These are phyloP conservation scores for Hypsibius dujardini DNA, from an alignment of 1,140 invertebrate genomes.

Conservation along the genomic window DNA sequence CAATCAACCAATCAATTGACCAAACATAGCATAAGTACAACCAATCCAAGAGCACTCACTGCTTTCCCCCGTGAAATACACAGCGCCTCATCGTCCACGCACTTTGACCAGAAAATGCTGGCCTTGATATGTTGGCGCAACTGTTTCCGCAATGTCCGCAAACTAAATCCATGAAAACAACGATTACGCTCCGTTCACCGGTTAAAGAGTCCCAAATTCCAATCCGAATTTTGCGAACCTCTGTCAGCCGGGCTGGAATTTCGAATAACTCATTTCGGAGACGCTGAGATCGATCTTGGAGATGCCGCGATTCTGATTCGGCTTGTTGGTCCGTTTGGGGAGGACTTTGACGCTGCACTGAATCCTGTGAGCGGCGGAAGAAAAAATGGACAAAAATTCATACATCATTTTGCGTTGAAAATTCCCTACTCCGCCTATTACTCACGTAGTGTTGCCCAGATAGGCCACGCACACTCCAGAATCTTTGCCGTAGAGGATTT, in stretches of 20 bases:
- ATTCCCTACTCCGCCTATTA: background rate
- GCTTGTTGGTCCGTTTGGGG: background rate
- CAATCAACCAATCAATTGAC: too few species aligned
- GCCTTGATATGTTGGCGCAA: constrained; percentile 13
- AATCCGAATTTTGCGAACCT: background rate
- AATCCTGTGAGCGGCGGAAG: too few species aligned
- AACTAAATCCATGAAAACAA: background rate
- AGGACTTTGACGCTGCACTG: background rate
- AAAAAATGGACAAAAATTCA: too few species aligned
- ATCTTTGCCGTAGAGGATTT: background rate
- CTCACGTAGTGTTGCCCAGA: constrained; percentile 13
- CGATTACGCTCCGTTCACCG: too few species aligned
- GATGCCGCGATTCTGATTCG: background rate
- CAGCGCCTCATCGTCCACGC: constrained; percentile 1
- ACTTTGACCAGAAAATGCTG: constrained; percentile 12
- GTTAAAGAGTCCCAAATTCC: too few species aligned
- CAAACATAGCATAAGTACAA: background rate
- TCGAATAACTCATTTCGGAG: background rate
- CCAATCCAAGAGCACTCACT: background rate
- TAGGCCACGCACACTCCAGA: constrained; percentile 1
- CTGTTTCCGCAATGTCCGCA: background rate
- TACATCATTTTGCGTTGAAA: too few species aligned
- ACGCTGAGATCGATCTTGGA: constrained; percentile 2
- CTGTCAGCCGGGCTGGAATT: constrained; percentile 2
- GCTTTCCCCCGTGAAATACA: constrained; percentile 12